Evolutionary conservation across 2,797 vertebrate genomes (phyloP).

Genomic region (Otus scops): DNA sequence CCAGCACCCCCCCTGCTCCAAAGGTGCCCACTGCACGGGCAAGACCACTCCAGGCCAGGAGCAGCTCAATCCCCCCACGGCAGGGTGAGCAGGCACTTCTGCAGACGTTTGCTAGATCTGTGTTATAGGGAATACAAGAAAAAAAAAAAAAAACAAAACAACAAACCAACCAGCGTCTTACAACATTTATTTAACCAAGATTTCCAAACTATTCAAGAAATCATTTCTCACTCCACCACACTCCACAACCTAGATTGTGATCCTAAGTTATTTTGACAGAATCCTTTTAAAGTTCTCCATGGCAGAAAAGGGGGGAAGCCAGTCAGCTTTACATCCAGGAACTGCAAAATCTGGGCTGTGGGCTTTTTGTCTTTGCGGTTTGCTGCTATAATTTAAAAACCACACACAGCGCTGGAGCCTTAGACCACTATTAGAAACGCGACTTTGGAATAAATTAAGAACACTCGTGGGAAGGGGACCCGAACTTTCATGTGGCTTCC

Average conservation of each 20-base stretch:
- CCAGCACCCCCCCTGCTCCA: not conserved
- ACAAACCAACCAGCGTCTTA: accelerated
- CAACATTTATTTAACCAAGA: not conserved
- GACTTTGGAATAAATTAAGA: conserved; percentile 65
- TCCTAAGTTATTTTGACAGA: conserved; percentile 26
- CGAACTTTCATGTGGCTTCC: conserved; percentile 66
- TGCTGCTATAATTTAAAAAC: conserved; percentile 70
- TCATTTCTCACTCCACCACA: not conserved
- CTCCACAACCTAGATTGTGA: not conserved
- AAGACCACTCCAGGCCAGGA: accelerated
- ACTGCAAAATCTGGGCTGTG: conserved; percentile 28
- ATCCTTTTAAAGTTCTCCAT: conserved; percentile 4
- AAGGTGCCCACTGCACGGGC: not conserved
- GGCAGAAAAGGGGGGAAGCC: not conserved
- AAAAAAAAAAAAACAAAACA: not conserved
- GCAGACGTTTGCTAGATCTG: not conserved
- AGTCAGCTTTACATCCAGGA: conserved; percentile 43
- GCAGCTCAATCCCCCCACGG: accelerated
- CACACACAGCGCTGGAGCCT: conserved; percentile 36
- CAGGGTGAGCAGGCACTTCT: accelerated
- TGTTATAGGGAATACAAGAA: accelerated
- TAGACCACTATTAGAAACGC: conserved; percentile 63
- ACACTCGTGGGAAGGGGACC: conserved; percentile 54
- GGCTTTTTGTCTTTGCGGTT: conserved; percentile 54
- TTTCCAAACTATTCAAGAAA: not conserved